Evolutionary conservation across 2,888 invertebrate species (phyloP), one percentile per base, ranked within the genome.

Genomic region (Drosophila birchii): DNA sequence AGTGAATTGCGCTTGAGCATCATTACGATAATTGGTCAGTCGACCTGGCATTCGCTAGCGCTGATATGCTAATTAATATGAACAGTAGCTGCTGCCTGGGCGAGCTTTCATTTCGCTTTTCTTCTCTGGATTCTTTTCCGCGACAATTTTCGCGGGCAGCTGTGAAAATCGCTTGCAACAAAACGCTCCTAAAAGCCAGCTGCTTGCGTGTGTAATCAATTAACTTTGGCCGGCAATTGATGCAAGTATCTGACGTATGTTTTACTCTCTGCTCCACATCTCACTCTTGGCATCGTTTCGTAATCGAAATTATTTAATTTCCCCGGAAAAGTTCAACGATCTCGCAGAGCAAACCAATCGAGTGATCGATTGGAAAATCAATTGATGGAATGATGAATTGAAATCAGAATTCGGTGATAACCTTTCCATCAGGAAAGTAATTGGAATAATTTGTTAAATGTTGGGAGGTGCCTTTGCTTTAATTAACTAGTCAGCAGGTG

Each of bases 51-150:
- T 32, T 55, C 34, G 26, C 51, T 45, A 16, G 51, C 56, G 38
- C 59, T 12, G 59, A 64, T 78, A 58, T 56, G 86, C 80, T 87
- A 86, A 86, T 89, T 89, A 82, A 78, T 78, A 74, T 86, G 55
- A 32, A 58, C 60, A 56, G 68, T 59, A 64, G 78, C 68, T 69
- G 16, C 29, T 29, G 29, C 29, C 34, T 53, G 51, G 69, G 14
- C n/a, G 55, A 69, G 68, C 74, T 70, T 68, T 75, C 62, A 76
- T 68, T 75, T 43, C 51, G 60, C 51, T 39, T 55, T 20, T 26
- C 51, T 9, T 36, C 32, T 43, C 12, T 43, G 39, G 8, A n/a
- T 58, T 43, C 38, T 51, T 51, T 39, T 34, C 39, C 36, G 53
- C 39, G 32, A 64, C 34, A 34, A 73, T 72, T 73, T 79, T 51